Conservation (phyloP, 2,113 vertebrate genomes). For the Sardina pilchardus region DNA sequence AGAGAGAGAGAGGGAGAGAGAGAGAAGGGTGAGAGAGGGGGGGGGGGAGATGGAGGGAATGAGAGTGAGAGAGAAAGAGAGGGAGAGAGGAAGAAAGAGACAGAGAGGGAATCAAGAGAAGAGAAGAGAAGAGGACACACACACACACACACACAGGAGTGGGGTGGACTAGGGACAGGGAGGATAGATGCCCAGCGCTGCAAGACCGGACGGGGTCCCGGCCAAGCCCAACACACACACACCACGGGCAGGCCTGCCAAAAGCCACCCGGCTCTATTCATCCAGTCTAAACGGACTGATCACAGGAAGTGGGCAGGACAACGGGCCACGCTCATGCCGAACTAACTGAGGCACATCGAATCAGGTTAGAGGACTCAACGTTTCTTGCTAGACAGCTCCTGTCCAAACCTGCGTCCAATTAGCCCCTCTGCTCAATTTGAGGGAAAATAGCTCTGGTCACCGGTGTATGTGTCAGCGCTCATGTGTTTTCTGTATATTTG, state of each 20-base stretch:
- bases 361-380: not conserved
- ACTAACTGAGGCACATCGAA: not conserved
- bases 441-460: not conserved
- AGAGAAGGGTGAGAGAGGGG: not conserved
- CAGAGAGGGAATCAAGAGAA: not conserved
- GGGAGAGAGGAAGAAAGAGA: not conserved
- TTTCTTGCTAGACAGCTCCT: not conserved
- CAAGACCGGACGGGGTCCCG: not conserved
- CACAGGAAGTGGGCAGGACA: not conserved
- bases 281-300: not conserved
- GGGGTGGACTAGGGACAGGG: not conserved
- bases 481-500: not conserved
- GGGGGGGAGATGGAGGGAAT: not conserved
- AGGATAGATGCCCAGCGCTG: not conserved
- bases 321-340: not conserved
- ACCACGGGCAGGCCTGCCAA: constrained; percentile 41
- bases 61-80: not conserved
- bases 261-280: not conserved
- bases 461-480: not conserved
- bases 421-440: not conserved
- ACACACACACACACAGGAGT: no score
- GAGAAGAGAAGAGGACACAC: not conserved
- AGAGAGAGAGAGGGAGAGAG: not conserved
- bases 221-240: constrained; percentile 21
- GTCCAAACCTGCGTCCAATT: not conserved